Conservation (phyloP, 2,113 vertebrate species). For the Entelurus aequoreus region DNA sequence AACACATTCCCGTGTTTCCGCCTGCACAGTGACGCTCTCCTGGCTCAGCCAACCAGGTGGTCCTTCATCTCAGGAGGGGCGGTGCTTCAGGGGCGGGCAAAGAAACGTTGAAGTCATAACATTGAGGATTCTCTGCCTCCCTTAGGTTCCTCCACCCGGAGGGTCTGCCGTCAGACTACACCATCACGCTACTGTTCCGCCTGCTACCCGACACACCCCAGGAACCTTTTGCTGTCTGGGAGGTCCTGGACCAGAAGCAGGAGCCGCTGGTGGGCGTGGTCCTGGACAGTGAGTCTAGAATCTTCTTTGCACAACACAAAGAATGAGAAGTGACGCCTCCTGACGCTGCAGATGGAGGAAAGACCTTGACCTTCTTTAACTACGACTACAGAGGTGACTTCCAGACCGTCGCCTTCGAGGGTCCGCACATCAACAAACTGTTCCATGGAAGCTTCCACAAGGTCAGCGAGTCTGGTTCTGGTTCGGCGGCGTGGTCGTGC, state of each 20-base stretch:
- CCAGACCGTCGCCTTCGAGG: constrained; percentile 94
- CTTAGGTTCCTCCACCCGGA: constrained; percentile 88
- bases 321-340: background rate
- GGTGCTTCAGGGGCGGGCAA: background rate
- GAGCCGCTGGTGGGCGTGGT: constrained; percentile 92
- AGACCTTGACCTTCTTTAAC: constrained; percentile 95
- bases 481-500: background rate
- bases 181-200: constrained; percentile 87
- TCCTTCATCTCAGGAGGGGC: background rate
- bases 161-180: constrained; percentile 93
- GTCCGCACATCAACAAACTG: constrained; percentile 85
- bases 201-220: constrained; percentile 85
- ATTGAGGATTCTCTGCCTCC: background rate
- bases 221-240: constrained; percentile 96
- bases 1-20: constrained; percentile 87
- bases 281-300: constrained; percentile 84
- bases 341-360: constrained; percentile 78
- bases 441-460: constrained; percentile 98
- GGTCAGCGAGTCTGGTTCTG: constrained; percentile 68
- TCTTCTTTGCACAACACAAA: no score
- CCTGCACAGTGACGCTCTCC: constrained; percentile 81
- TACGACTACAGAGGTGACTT: constrained; percentile 86
- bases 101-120: background rate
- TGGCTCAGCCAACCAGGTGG: constrained; percentile 93
- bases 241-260: constrained; percentile 86